phyloP scores from a whole-genome alignment of 2,113 vertebrate species.

The Electrona antarctica region DNA sequence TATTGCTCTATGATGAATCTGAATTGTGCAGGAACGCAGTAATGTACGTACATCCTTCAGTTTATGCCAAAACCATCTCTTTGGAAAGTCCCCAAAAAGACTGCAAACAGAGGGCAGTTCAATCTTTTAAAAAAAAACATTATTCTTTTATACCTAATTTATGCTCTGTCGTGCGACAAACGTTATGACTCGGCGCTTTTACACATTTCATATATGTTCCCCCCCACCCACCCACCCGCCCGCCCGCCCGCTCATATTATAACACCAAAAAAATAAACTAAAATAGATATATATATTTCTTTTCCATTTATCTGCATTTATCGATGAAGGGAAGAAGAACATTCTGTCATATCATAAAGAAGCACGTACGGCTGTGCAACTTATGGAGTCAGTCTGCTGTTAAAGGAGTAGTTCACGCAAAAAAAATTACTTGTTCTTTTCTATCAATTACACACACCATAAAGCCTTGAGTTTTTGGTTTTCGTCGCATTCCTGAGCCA shows the following conservation, averaged over 20 bases:
- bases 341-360: conserved; percentile 60
- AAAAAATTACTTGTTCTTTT: no score
- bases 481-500: no score
- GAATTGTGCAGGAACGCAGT: not conserved
- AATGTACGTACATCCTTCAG: conserved; percentile 43
- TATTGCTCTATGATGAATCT: not conserved
- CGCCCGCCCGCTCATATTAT: conserved; percentile 25
- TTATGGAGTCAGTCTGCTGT: conserved; percentile 31
- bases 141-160: not conserved
- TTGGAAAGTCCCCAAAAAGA: not conserved
- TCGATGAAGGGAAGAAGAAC: conserved; percentile 60
- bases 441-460: no score
- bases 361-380: conserved; percentile 42
- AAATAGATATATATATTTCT: conserved; percentile 58
- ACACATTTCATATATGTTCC: conserved; percentile 53
- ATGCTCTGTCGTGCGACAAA: no score
- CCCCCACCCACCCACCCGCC: conserved; percentile 39
- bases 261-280: conserved; percentile 71
- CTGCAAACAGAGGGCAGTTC: conserved; percentile 34
- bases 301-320: conserved; percentile 61
- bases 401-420: not conserved
- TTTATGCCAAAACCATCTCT: conserved; percentile 8
- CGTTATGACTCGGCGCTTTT: not conserved
- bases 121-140: conserved; percentile 27
- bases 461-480: no score